Base-by-base conservation (phyloP, 2,888 invertebrate species). In the Nemurella pictetii region DNA sequence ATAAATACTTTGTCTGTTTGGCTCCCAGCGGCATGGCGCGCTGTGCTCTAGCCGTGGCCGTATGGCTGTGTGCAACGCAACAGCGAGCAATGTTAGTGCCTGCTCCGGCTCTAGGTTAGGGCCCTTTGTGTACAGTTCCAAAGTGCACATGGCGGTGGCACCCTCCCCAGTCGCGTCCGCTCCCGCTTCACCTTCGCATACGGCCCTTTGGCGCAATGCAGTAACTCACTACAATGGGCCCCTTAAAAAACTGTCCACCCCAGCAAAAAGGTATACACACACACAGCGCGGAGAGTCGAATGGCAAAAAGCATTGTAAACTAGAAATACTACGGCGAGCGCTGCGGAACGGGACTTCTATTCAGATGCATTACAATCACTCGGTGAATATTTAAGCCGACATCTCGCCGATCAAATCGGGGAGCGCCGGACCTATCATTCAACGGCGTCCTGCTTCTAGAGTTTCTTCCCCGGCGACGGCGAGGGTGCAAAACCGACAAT, bases 221-320 rank as follows among this genome's bases (percentile, higher is more conserved):
- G 78, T 78, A 78, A 78, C 78, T 78, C 78, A 78, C 30, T 4
- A 78, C 78, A 78, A 78, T 29, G 30, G 78, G 29, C 78, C 78
- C 78, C 30, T 30, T 28, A 78, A 75, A 75, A 75, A 75, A 75
- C 7, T 27, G 75, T 75, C 75, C 78, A 78, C 78, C 78, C 78
- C 12, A 78, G 78, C 78, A 29, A 78, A 78, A 78, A 78, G 55
- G 55, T 55, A 55, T 32, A 32, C 20, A 55, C n/a, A n/a, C n/a
- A n/a, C n/a, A n/a, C n/a, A n/a, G n/a, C n/a, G 55, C 20, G 55
- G 9, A 32, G 4, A 9, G 32, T 3, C 32, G 9, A 55, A 12
- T 2, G 55, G 55, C 55, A 20, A 55, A 55, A 55, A 55, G 55
- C 55, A 55, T 55, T 55, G 20, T 55, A 55, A 55, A n/a, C n/a